Conservation (phyloP, 2,888 invertebrate genomes). For the Lamproptera curius region DNA sequence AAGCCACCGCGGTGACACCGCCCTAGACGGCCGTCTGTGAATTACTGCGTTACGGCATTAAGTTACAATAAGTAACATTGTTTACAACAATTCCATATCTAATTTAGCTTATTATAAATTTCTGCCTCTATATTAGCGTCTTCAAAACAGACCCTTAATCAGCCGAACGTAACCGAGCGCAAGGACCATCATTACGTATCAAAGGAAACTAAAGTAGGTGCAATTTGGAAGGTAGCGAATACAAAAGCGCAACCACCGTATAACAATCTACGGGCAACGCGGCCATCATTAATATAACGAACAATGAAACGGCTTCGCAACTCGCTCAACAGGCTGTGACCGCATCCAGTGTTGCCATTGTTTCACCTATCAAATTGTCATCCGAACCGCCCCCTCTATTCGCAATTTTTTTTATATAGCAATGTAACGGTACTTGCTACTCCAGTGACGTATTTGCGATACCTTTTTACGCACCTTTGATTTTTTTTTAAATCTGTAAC, state of each 20-base stretch:
- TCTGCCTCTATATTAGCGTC: no score
- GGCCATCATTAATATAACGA: conserved; percentile 56
- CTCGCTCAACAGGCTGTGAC: conserved; percentile 62
- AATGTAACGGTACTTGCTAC: conserved; percentile 35
- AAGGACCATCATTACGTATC: no score
- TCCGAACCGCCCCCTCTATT: conserved; percentile 50
- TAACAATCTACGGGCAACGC: conserved; percentile 54
- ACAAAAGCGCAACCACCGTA: conserved; percentile 50
- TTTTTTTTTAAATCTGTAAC: conserved; percentile 3
- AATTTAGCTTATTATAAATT: no score
- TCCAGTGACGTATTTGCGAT: conserved; percentile 34
- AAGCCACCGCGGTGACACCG: no score
- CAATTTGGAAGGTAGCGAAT: no score
- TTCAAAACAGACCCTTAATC: no score
- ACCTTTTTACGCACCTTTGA: conserved; percentile 26
- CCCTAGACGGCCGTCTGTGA: no score
- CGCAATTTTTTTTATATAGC: conserved; percentile 56
- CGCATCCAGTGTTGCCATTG: conserved; percentile 55
- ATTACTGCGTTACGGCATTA: no score
- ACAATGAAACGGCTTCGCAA: conserved; percentile 69
- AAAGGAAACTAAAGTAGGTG: no score
- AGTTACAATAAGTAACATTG: no score
- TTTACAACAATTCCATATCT: no score
- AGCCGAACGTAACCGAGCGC: no score
- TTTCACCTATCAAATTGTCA: conserved; percentile 63